Evolutionary conservation across 2,888 invertebrate genomes (phyloP).

Genomic region (Agonopterix arenella): DNA sequence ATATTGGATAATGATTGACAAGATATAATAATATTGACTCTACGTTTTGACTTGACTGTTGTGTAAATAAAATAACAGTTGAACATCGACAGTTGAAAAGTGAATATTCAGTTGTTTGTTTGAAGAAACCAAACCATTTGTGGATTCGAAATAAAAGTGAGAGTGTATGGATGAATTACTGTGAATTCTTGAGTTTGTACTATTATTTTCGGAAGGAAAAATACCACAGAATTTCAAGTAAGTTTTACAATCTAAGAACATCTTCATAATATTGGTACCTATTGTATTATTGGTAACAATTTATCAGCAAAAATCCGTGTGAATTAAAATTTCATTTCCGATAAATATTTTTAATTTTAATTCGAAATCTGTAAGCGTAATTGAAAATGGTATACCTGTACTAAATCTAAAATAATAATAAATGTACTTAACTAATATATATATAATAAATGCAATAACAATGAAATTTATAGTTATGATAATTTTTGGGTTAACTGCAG

Average conservation of each 20-base stretch:
- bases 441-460: too few relatives aligned
- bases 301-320: too few relatives aligned
- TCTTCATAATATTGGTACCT: too few relatives aligned
- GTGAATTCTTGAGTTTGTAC: background rate
- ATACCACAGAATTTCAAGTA: background rate
- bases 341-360: too few relatives aligned
- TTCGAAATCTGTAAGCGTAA: too few relatives aligned
- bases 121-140: background rate
- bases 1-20: constrained; percentile 5
- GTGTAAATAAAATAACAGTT: constrained; percentile 4
- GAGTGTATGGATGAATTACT: constrained; percentile 5
- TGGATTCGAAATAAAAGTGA: constrained; percentile 4
- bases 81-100: background rate
- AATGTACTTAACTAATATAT: too few relatives aligned
- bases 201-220: background rate
- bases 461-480: too few relatives aligned
- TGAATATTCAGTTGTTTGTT: constrained; percentile 1
- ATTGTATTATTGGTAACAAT: too few relatives aligned
- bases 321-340: too few relatives aligned
- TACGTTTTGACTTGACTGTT: background rate
- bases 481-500: too few relatives aligned
- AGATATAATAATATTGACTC: constrained; percentile 7
- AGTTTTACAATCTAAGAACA: background rate
- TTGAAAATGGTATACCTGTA: too few relatives aligned
- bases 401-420: too few relatives aligned